These are phyloP conservation scores for Emydocephalus ijimae DNA, from an alignment of 2,113 vertebrate species.

Conservation along the genomic window DNA sequence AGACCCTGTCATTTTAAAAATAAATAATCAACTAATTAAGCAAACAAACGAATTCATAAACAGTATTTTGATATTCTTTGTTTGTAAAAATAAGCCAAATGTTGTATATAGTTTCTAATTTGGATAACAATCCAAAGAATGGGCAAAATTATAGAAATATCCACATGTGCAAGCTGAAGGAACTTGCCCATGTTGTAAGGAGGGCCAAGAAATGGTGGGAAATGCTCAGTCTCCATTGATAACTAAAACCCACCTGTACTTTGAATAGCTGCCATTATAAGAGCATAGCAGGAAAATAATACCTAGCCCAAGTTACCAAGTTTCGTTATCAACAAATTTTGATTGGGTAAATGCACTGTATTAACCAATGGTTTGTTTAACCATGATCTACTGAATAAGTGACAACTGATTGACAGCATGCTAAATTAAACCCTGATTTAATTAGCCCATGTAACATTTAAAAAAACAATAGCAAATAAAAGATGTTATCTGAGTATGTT, in stretches of 20 bases:
- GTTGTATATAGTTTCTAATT: neutral
- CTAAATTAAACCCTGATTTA: neutral
- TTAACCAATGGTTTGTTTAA: neutral
- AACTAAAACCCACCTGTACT: neutral
- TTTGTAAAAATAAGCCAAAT: neutral
- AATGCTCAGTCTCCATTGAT: neutral
- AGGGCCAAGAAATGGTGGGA: neutral
- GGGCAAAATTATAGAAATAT: neutral
- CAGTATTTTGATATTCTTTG: neutral
- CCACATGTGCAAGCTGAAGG: neutral
- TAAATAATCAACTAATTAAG: neutral
- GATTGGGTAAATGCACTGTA: neutral
- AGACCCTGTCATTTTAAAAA: neutral
- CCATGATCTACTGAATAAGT: neutral
- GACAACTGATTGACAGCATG: neutral
- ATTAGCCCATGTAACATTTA: neutral
- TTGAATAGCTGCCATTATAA: neutral
- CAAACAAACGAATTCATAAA: neutral
- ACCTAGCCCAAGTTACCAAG: neutral
- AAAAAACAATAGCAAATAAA: neutral
- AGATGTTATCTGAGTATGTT: neutral
- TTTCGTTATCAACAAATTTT: neutral
- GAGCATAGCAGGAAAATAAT: neutral
- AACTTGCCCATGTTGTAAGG: neutral
- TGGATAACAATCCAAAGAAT: neutral